phyloP scores from a whole-genome alignment of 1,140 invertebrate species.

The Diabrotica virgifera region DNA sequence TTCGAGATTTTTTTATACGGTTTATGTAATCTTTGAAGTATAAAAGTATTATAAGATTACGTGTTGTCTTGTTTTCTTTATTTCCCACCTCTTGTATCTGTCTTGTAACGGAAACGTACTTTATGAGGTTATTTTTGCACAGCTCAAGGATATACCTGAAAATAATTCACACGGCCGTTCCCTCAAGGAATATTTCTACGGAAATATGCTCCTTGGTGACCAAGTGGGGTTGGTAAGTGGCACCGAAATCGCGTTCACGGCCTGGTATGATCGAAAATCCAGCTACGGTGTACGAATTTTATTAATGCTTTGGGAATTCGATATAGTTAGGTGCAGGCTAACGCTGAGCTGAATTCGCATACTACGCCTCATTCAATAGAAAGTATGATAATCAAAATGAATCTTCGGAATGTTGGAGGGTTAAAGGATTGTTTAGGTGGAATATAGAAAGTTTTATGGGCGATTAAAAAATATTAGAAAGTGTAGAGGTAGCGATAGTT shows the following conservation, averaged over 20 bases:
- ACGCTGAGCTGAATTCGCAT: not conserved
- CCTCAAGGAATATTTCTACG: constrained; percentile 24
- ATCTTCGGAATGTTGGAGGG: not conserved
- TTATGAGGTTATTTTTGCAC: constrained; percentile 16
- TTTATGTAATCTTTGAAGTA: too few species aligned
- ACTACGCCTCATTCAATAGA: not conserved
- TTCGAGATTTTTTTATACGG: too few species aligned
- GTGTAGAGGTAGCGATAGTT: too few species aligned
- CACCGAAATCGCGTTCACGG: constrained; percentile 13
- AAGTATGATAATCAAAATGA: constrained; percentile 3
- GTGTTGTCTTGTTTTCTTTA: too few species aligned
- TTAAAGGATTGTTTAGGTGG: too few species aligned
- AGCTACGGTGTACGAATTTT: constrained; percentile 12
- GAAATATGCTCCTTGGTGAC: constrained; percentile 24
- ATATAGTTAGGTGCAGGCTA: constrained; percentile 3
- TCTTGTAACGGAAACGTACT: constrained; percentile 8
- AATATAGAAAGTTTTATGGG: too few species aligned
- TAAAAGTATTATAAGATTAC: too few species aligned
- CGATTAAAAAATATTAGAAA: too few species aligned
- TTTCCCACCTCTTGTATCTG: not conserved
- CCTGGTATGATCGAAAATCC: constrained; percentile 15
- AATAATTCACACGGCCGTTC: constrained; percentile 26
- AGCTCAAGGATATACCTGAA: constrained; percentile 22
- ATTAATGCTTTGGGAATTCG: constrained; percentile 17
- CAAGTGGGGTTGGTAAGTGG: constrained; percentile 10